Evolutionary conservation across 2,797 vertebrate genomes (phyloP).

Genomic region (Furcifer pardalis): DNA sequence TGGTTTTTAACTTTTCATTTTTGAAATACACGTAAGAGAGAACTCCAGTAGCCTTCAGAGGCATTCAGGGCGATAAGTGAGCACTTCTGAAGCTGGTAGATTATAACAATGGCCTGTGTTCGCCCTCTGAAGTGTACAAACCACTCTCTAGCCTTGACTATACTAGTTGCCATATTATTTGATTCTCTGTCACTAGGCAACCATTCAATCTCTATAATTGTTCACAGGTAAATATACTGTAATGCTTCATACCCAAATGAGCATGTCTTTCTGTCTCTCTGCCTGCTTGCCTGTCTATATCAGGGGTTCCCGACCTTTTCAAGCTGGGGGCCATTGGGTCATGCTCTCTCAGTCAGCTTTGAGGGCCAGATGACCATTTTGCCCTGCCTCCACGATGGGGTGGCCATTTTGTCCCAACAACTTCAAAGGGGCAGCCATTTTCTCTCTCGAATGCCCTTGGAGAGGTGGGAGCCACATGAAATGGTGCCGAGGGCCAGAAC

Average conservation of each 20-base stretch:
- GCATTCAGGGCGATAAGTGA: not conserved
- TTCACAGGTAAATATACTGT: slow-evolving; percentile 8
- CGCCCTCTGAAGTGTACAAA: not conserved
- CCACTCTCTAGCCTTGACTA: not conserved
- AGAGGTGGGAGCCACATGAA: too few species aligned
- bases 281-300: too few species aligned
- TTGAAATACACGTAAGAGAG: not conserved
- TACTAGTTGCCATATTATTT: slow-evolving; percentile 1
- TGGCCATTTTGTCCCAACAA: too few species aligned
- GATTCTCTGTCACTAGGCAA: slow-evolving; percentile 37
- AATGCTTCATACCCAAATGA: not conserved
- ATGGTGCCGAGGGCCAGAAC: too few species aligned
- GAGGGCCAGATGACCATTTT: too few species aligned
- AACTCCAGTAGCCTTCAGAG: accelerated
- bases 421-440: too few species aligned
- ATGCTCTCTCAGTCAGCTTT: too few species aligned
- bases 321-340: too few species aligned
- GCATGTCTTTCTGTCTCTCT: too few species aligned
- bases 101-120: not conserved
- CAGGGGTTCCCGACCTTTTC: too few species aligned
- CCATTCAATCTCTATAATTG: slow-evolving; percentile 18
- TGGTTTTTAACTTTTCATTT: not conserved
- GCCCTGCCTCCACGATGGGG: too few species aligned
- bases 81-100: not conserved
- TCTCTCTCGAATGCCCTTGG: too few species aligned